Evolutionary conservation across 2,113 vertebrate species (phyloP).

Genomic region (Anthoscopus minutus): DNA sequence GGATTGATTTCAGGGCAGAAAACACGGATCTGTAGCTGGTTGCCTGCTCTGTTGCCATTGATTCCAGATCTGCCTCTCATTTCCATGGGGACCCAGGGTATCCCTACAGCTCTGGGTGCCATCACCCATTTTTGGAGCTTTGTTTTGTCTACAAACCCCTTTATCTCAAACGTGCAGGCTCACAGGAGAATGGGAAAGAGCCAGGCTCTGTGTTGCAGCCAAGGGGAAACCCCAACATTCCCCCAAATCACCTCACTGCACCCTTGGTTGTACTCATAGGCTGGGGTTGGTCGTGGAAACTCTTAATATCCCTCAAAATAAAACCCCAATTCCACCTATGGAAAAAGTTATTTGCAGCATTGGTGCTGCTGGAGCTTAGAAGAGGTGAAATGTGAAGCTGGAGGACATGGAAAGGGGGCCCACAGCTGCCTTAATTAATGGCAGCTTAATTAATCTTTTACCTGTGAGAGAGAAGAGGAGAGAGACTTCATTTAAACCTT

Average conservation of each 20-base stretch:
- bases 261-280: neutral
- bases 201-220: neutral
- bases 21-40: fast-evolving
- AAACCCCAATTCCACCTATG: neutral
- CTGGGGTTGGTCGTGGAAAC: neutral
- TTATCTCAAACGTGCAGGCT: neutral
- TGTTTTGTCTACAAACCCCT: neutral
- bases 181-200: neutral
- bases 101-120: neutral
- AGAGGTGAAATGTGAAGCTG: neutral
- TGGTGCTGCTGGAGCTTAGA: neutral
- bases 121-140: neutral
- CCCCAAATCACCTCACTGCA: neutral
- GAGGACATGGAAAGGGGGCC: no score
- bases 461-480: neutral
- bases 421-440: neutral
- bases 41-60: neutral
- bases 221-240: neutral
- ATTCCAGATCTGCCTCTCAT: neutral
- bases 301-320: neutral
- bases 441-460: no score
- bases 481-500: fast-evolving
- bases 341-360: neutral
- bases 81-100: neutral
- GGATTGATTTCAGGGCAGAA: neutral